Conservation (phyloP, 2,888 invertebrate species). For the Phlogophora meticulosa region DNA sequence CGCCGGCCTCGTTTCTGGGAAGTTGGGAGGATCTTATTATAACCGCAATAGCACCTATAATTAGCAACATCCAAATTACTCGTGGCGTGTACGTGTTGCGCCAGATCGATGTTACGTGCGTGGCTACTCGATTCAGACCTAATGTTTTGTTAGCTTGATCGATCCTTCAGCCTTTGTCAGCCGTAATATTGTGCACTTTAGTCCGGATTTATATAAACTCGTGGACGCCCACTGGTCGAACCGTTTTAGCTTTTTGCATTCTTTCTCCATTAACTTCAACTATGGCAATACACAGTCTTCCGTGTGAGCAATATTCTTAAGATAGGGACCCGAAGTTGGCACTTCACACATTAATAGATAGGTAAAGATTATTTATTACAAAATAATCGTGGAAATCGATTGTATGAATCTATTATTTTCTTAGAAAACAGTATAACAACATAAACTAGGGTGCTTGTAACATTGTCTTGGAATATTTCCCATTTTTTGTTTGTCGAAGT, state of each 20-base stretch:
- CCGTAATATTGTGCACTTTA: slow-evolving; percentile 69
- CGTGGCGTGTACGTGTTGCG: slow-evolving; percentile 85
- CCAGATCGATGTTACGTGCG: slow-evolving; percentile 84
- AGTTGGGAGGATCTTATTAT: slow-evolving; percentile 91
- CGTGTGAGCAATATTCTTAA: too few species aligned
- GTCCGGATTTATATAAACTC: slow-evolving; percentile 27
- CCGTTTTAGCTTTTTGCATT: too few species aligned
- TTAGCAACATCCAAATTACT: slow-evolving; percentile 90
- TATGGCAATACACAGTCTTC: too few species aligned
- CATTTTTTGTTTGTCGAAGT: slow-evolving; percentile 48
- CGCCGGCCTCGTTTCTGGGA: slow-evolving; percentile 90
- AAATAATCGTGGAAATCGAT: slow-evolving; percentile 29
- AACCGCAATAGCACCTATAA: slow-evolving; percentile 91
- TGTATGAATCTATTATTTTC: slow-evolving; percentile 20
- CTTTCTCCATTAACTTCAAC: too few species aligned
- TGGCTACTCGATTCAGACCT: slow-evolving; percentile 79
- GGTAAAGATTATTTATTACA: slow-evolving; percentile 30
- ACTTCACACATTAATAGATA: slow-evolving; percentile 46
- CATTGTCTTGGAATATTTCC: slow-evolving; percentile 45
- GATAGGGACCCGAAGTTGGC: too few species aligned
- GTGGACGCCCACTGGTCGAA: too few species aligned
- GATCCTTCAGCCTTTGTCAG: slow-evolving; percentile 72
- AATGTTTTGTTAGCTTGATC: slow-evolving; percentile 77
- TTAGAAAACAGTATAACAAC: slow-evolving; percentile 10
- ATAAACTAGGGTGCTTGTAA: slow-evolving; percentile 13